Evolutionary conservation across 2,797 vertebrate species (phyloP), one percentile per base, ranked within the genome.

Genomic region (Diplodus puntazzo): DNA sequence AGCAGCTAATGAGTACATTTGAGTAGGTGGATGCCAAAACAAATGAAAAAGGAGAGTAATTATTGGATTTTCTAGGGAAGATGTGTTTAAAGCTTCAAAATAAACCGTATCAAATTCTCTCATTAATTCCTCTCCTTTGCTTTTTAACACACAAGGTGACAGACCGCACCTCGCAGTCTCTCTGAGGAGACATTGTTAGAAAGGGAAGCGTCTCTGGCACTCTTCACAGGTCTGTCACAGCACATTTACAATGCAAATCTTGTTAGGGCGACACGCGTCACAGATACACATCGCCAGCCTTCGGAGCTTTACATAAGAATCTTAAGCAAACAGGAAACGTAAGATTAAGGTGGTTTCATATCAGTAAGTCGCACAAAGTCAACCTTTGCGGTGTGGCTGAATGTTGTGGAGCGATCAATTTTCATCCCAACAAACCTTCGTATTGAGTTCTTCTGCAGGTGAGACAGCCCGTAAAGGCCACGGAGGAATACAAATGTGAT

Each of bases 231-330:
- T 45, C 14, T 52, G 30, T 46, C 46, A 23, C 0, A 0, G 11
- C 6, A 55, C 23, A 85, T 90, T 91, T 90, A 69, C 87, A 85
- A 86, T 74, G 81, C 84, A 91, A 92, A 90, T 69, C 0, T 20
- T 9, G 14, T 64, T 5, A 14, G 10, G 30, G 21, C 4, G 55
- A 52, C 43, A 73, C 18, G 30, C 3, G 59, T 39, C 16, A 20
- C 16, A 73, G 49, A 69, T 16, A 55, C 49, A 23, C 27, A 43
- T 23, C 11, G 0, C 20, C 43, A 13, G 45, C 34, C 52, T 12
- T 3, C 23, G 42, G 39, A 17, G 42, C 25, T 65, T 81, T 57
- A 43, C 57, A 57, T 62, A 20, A 11, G 34, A 18, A 53, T 13
- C 12, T n/a, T 14, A 5, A 18, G 52, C 18, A 61, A 30, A 79